Conservation (phyloP, 2,797 vertebrate species). For the Lacerta bilineata region DNA sequence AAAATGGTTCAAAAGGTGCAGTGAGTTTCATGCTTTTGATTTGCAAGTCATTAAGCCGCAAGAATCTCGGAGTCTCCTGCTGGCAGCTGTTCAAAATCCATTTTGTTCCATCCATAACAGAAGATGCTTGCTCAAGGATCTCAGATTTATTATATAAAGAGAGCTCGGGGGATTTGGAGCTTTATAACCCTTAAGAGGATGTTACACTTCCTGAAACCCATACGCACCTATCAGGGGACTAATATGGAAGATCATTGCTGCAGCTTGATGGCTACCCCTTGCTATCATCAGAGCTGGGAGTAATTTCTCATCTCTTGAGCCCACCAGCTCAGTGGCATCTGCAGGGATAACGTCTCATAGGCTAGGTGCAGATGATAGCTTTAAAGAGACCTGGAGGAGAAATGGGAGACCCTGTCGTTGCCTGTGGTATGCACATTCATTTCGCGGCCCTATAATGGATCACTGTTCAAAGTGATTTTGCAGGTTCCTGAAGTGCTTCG, state of each 20-base stretch:
- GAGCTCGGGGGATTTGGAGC: slow-evolving; percentile 58
- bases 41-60: slow-evolving; percentile 78
- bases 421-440: not conserved
- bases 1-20: slow-evolving; percentile 75
- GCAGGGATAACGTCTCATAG: slow-evolving; percentile 24
- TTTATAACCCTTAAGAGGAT: slow-evolving; percentile 72
- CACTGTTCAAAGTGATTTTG: not conserved
- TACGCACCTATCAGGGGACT: slow-evolving; percentile 59
- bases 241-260: slow-evolving; percentile 65
- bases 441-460: not conserved
- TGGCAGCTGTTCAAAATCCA: slow-evolving; percentile 70
- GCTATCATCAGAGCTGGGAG: slow-evolving; percentile 38
- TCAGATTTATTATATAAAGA: slow-evolving; percentile 62
- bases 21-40: slow-evolving; percentile 78
- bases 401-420: not conserved
- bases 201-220: slow-evolving; percentile 62
- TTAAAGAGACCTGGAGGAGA: slow-evolving; percentile 13
- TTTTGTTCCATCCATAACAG: slow-evolving; percentile 53
- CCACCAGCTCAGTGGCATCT: slow-evolving; percentile 44
- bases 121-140: slow-evolving; percentile 61
- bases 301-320: slow-evolving; percentile 50
- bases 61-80: slow-evolving; percentile 68
- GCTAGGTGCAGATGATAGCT: not conserved
- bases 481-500: not conserved
- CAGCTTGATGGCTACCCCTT: slow-evolving; percentile 72